Base-by-base conservation (phyloP, 2,113 vertebrate genomes). In the Empidonax alnorum region DNA sequence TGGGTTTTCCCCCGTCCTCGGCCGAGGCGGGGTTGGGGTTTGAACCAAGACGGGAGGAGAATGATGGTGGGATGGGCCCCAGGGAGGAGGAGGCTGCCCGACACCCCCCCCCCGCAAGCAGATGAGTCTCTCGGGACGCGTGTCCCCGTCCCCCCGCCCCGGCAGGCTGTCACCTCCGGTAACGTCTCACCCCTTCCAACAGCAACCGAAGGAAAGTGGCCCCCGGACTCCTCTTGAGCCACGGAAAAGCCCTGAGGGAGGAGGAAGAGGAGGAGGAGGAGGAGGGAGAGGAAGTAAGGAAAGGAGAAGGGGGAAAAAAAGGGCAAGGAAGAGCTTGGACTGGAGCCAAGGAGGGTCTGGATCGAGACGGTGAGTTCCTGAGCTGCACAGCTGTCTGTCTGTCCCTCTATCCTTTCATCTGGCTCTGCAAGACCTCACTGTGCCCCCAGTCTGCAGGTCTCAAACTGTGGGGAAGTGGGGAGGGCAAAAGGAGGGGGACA, bases 181-280 rank as follows among this genome's bases (percentile, higher is more conserved):
- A 84, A 84, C 24, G 8, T 46, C 69, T 92, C 65, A 50, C 42
- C 30, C 46, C 41, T 72, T 72, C 75, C 65, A 22, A 69, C 78
- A 94, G 89, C 56, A 20, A 41, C 68, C 20, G 10, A 88, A 69
- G 59, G 71, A 75, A 92, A 85, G 81, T 68, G 89, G 76, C 42
- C 76, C n/a, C 69, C 15, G 30, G 81, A 61, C 65, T 55, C 75
- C 65, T 72, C 82, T 31, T 55, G 76, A 55, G 87, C 14, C 65
- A 81, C 37, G 19, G 52, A 62, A 66, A 85, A 94, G 66, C 71
- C 86, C 90, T 53, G 77, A 68, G 66, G 76, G 93, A 89, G 85
- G 59, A 94, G 63, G 75, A 94, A 89, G 39, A 39, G 39, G 39
- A 39, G 69, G 84, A 89, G 61, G 62, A 63, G 63, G 65, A 67